Percentiles rank a stretch among this genome's conserved stretches.
These are phyloP conservation scores for Xiphophorus hellerii DNA, from an alignment of 2,113 vertebrate genomes.

Conservation along the genomic window DNA sequence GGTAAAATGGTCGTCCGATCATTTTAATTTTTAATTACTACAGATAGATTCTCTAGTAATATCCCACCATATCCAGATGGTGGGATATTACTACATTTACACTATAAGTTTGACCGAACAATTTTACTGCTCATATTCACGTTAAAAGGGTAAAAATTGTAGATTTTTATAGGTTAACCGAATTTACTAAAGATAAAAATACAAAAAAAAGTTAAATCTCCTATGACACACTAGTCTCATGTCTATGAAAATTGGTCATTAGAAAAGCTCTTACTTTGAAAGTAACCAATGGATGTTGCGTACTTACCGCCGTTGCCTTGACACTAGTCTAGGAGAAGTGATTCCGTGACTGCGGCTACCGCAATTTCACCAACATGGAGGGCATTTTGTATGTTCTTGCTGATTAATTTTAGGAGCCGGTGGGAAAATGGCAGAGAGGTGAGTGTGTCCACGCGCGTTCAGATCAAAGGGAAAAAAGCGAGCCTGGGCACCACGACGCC, in stretches of 20 bases:
- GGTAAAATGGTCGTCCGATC: too few relatives aligned
- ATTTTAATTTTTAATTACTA: too few relatives aligned
- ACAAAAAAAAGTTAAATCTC: too few relatives aligned
- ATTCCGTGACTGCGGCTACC: conserved; percentile 63
- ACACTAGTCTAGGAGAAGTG: not conserved
- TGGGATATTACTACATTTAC: too few relatives aligned
- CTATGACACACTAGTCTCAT: too few relatives aligned
- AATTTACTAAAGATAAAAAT: too few relatives aligned
- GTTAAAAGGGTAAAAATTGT: too few relatives aligned
- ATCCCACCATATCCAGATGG: too few relatives aligned
- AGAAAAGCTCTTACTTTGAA: not conserved
- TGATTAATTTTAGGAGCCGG: conserved; percentile 39
- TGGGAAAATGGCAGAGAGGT: conserved; percentile 73
- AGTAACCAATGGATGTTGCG: not conserved
- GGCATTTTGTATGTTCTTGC: conserved; percentile 50
- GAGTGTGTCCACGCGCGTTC: conserved; percentile 15
- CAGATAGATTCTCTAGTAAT: too few relatives aligned
- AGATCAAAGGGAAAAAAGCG: not conserved
- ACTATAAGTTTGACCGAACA: too few relatives aligned
- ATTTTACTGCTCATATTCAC: too few relatives aligned
- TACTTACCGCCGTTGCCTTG: not conserved
- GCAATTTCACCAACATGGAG: conserved; percentile 66
- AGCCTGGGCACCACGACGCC: not conserved
- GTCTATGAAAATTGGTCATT: not conserved
- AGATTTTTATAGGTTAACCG: too few relatives aligned